Evolutionary conservation across 2,113 vertebrate species (phyloP), one percentile per base, ranked within the genome.

Genomic region (Ginglymostoma cirratum): DNA sequence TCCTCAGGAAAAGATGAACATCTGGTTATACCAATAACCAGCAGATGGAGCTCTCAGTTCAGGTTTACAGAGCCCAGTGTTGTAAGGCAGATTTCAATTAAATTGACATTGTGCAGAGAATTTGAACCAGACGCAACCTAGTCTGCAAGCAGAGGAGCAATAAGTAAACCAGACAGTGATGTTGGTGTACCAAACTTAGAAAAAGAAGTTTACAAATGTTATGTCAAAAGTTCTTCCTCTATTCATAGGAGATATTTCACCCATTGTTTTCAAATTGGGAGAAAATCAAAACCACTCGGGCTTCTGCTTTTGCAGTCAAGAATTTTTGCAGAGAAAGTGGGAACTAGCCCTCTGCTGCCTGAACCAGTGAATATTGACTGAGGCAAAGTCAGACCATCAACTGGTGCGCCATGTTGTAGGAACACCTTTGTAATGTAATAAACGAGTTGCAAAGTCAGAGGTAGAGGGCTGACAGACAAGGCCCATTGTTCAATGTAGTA

Each of bases 121-220:
- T 65, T 90, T 90, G n/a, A 61, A 61, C 55, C 23, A 10, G 30
- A n/a, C 14, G 55, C 55, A 65, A 34, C 10, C 34, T 34, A 90
- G 52, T 55, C 52, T 55, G 27, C 30, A 90, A n/a, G 14, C 10
- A 6, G 45, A 86, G 15, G 42, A 8, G 83, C 45, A 90, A 34
- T 87, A 45, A 87, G 87, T 90, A 90, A 90, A 90, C 48, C 87
- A 90, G 87, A 65, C 52, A 65, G 52, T 61, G 27, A 10, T 90
- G 34, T 34, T 34, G 65, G 14, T 30, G 34, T n/a, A 65, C 87
- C 48, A 34, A 65, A 61, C 14, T 61, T 90, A 34, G 27, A 30
- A 65, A 61, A 30, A 90, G 87, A 30, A 61, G 2, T 89, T 89
- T 61, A 21, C 45, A 48, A 87, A 87, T 90, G 30, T 61, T 61